These are phyloP conservation scores for Caenorhabditis zanzibari DNA, from an alignment of 2,888 invertebrate genomes.

Conservation along the genomic window DNA sequence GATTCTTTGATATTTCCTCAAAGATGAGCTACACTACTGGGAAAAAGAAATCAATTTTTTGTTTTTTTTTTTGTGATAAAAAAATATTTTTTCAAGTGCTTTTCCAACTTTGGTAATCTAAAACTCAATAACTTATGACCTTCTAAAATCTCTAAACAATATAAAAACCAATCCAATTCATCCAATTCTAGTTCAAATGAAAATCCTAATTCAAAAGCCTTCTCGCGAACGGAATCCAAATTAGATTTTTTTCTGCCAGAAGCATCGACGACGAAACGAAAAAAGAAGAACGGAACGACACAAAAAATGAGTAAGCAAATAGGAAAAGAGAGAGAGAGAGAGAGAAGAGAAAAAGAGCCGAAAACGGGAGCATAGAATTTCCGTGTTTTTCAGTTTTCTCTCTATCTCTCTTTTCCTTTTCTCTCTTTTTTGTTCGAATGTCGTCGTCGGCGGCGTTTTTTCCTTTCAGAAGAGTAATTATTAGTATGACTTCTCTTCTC, in stretches of 20 bases:
- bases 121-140: too few relatives aligned
- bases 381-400: constrained; percentile 15
- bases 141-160: too few relatives aligned
- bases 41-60: too few relatives aligned
- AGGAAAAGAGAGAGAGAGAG: neutral
- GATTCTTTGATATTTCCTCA: too few relatives aligned
- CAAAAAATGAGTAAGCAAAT: neutral
- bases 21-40: too few relatives aligned
- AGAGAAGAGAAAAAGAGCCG: neutral
- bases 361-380: constrained; percentile 28
- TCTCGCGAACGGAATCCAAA: neutral
- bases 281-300: constrained; percentile 2
- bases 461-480: constrained; percentile 30
- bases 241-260: neutral
- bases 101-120: too few relatives aligned
- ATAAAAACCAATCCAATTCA: too few relatives aligned
- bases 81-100: too few relatives aligned
- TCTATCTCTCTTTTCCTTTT: neutral
- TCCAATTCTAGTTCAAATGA: too few relatives aligned
- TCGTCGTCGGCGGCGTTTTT: constrained; percentile 12
- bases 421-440: neutral
- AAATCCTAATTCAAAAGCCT: too few relatives aligned
- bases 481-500: constrained; percentile 29
- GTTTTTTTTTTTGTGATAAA: too few relatives aligned
- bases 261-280: neutral